Conservation (phyloP, 2,797 vertebrate genomes). For the Pseudocheirus occidentalis region DNA sequence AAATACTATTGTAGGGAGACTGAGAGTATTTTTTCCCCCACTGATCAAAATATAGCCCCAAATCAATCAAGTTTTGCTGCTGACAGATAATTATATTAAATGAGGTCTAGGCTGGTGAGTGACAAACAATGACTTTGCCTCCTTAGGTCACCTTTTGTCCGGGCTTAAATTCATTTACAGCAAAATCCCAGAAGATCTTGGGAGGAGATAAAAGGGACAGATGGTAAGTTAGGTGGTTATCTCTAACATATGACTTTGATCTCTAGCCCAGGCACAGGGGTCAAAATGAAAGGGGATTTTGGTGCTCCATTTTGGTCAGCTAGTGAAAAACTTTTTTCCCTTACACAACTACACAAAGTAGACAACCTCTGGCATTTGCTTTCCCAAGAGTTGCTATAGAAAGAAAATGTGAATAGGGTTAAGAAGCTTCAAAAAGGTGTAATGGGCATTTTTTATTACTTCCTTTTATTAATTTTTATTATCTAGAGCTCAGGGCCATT, state of each 20-base stretch:
- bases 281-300: not conserved
- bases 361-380: not conserved
- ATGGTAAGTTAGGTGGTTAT: not conserved
- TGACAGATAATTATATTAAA: not conserved
- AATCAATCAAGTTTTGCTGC: not conserved
- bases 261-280: not conserved
- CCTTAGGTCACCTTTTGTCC: not conserved
- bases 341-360: not conserved
- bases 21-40: not conserved
- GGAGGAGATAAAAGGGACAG: not conserved
- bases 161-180: not conserved
- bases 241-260: not conserved
- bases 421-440: not conserved
- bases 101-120: not conserved
- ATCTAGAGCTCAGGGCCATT: not conserved
- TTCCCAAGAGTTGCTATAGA: not conserved
- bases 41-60: not conserved
- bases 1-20: not conserved
- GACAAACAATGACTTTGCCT: not conserved
- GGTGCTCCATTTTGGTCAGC: not conserved
- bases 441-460: not conserved
- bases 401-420: not conserved
- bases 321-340: not conserved
- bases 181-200: not conserved
- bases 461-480: not conserved